Evolutionary conservation across 1,140 invertebrate species (phyloP).

Genomic region (Orchestia grillus): DNA sequence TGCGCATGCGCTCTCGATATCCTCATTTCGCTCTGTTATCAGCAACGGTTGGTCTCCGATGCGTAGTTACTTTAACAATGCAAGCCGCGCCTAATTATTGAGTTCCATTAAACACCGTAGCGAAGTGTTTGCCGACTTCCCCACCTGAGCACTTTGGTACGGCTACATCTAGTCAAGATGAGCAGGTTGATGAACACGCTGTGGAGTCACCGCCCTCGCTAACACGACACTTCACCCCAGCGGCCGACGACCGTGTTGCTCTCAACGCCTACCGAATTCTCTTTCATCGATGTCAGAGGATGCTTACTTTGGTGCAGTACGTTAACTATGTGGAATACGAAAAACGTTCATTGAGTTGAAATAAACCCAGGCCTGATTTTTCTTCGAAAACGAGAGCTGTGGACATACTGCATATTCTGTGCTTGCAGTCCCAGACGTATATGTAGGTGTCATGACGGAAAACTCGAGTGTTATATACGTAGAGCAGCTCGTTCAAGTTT

Average conservation of each 20-base stretch:
- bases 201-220: neutral
- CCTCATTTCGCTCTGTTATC: constrained; percentile 24
- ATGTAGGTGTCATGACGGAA: neutral
- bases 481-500: neutral
- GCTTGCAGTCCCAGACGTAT: neutral
- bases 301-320: neutral
- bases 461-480: neutral
- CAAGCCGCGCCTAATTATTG: constrained; percentile 29
- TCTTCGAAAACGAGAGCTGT: neutral
- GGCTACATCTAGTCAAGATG: neutral
- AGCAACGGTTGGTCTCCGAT: constrained; percentile 40
- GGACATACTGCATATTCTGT: neutral
- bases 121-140: neutral
- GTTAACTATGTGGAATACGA: neutral
- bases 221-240: neutral
- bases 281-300: neutral
- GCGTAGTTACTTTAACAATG: constrained; percentile 29
- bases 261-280: neutral
- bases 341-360: neutral
- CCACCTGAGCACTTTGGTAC: neutral
- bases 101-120: constrained; percentile 1
- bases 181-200: neutral
- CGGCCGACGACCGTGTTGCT: neutral
- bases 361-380: neutral
- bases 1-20: constrained; percentile 35